Base-by-base conservation (phyloP, 1,140 invertebrate genomes). In the Trichonephila clavipes region DNA sequence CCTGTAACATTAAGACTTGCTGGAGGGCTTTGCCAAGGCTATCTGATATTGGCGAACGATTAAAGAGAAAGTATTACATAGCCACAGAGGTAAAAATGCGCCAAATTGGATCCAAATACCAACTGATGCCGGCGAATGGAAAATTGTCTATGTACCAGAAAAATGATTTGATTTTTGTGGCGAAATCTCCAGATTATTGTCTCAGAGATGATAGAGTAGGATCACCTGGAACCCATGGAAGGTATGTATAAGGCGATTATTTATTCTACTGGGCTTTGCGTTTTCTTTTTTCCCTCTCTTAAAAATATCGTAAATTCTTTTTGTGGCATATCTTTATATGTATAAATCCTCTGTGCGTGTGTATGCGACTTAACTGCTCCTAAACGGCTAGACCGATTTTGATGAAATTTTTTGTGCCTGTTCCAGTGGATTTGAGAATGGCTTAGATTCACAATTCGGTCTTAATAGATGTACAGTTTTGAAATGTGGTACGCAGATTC, bases 1-100 rank as follows among this genome's bases (percentile, higher is more conserved):
- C 98, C 2, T 99, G 98, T 96, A 98, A 98, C 83, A 97, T 98
- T 93, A 97, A 98, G 90, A 98, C 99, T 4, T 99, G 98, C 95
- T 99, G 98, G 98, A 97, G 98, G 95, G 97, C 97, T 94, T 96
- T 99, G 94, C 97, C 98, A 1, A 96, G 97, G 34, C 97, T 98
- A 94, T 96, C 97, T 34, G 94, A 95, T 66, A 95, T 96, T 51
- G 97, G 98, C 89, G 98, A 99, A 95, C 97, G 97, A 95, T 96
- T 99, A 7, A 97, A 97, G 94, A 98, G 98, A 94, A 98, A 98
- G 95, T 99, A 99, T 95, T 98, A 98, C 95, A 97, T 97, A 21
- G 98, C 98, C 8, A 98, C 98, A 0, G 97, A 98, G 95, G 98
- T 99, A 24, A 82, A 81, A 14, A 62, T 62, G 62, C 66, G 77